Conservation (phyloP, 2,113 vertebrate genomes). For the Gymnarchus niloticus region DNA sequence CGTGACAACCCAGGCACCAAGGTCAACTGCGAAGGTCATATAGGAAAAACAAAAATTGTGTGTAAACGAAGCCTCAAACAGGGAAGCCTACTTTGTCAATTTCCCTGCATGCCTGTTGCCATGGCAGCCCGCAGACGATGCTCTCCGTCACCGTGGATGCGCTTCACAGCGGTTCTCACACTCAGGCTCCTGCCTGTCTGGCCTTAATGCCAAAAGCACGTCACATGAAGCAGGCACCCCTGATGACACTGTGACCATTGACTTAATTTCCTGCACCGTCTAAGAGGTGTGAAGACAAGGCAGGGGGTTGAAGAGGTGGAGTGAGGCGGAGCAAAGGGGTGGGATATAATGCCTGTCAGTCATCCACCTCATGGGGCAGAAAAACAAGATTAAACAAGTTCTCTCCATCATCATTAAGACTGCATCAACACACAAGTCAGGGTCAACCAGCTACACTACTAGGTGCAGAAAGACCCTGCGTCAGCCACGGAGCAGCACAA, state of each 20-base stretch:
- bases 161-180: background rate
- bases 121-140: slow-evolving; percentile 11
- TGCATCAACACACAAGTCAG: background rate
- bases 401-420: background rate
- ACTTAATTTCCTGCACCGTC: background rate
- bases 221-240: background rate
- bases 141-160: background rate
- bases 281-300: no score
- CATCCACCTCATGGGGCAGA: background rate
- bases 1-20: background rate
- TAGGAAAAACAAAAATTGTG: background rate
- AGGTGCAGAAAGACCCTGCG: background rate
- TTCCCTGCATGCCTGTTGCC: background rate
- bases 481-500: no score
- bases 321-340: no score
- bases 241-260: background rate
- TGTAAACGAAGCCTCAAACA: background rate
- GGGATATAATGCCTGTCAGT: no score
- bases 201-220: background rate
- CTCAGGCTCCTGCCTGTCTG: background rate
- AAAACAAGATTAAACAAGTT: background rate
- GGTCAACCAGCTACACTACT: background rate
- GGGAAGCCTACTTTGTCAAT: background rate
- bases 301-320: no score
- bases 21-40: background rate